phyloP scores from a whole-genome alignment of 2,888 invertebrate species.

The Cepaea hortensis region DNA sequence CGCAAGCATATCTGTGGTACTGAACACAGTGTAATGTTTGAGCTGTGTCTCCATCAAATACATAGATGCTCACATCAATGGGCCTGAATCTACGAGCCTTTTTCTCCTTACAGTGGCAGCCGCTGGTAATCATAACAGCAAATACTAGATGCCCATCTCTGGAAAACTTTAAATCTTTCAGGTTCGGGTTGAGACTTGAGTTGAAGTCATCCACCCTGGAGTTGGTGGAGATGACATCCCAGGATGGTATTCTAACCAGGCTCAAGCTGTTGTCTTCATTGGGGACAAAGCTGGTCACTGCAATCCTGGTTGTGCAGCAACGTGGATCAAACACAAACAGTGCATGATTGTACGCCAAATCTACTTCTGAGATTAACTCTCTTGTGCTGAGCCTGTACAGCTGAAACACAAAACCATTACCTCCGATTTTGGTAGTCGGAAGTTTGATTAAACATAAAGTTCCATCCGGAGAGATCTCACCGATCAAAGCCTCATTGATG shows the following conservation, averaged over 20 bases:
- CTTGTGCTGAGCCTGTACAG: conserved; percentile 70
- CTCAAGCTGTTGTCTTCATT: conserved; percentile 72
- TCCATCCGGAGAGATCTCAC: conserved; percentile 74
- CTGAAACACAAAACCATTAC: conserved; percentile 67
- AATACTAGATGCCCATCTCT: conserved; percentile 73
- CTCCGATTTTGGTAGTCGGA: conserved; percentile 62
- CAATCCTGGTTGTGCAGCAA: conserved; percentile 69
- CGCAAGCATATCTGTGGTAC: conserved; percentile 74
- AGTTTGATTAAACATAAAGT: conserved; percentile 72
- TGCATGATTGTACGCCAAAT: conserved; percentile 65
- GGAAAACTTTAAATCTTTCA: conserved; percentile 72
- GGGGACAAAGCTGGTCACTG: conserved; percentile 72
- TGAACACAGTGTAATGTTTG: conserved; percentile 75
- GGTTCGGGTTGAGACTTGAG: conserved; percentile 66
- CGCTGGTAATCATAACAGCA: conserved; percentile 69
- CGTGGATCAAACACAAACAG: conserved; percentile 75
- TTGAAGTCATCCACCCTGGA: conserved; percentile 68
- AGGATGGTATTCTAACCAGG: conserved; percentile 65
- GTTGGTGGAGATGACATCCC: conserved; percentile 70
- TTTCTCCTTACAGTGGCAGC: conserved; percentile 73
- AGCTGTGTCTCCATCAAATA: conserved; percentile 72
- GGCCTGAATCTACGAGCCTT: conserved; percentile 71
- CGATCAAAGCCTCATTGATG: conserved; percentile 72
- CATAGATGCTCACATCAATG: conserved; percentile 72
- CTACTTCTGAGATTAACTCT: conserved; percentile 66